Base-by-base conservation (phyloP, 2,888 invertebrate species). In the Ganaspis brasiliensis region DNA sequence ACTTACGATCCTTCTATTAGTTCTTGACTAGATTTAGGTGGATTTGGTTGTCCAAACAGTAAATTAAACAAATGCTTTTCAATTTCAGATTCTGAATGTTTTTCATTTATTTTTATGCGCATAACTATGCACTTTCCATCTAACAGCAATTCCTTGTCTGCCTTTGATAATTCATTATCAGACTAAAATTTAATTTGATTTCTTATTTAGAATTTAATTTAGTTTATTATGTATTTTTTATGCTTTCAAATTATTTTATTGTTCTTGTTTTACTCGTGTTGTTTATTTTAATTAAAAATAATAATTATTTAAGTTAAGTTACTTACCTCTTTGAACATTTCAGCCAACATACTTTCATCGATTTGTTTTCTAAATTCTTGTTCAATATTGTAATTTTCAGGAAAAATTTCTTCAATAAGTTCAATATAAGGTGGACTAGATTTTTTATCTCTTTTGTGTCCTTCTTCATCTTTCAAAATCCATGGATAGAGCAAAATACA, bases 401-500 rank as follows among this genome's bases (percentile, higher is more conserved):
- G 78, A 35, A 91, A 75, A 63, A 91, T 78, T 74, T 89, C 88
- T 78, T 91, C 90, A 26, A 88, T 61, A 37, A 91, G 84, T 59
- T 91, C 91, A 5, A 83, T 73, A 59, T 91, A 91, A 1, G 89
- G 86, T 19, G 89, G 89, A 79, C 90, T 88, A 1, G 83, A 82
- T 63, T 85, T 88, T 78, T 91, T 91, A 37, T 91, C 90, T 63
- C 90, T 84, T 78, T 85, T 87, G 59, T 88, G 90, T 10, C 90
- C 89, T 40, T 91, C 91, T 72, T 90, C 91, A 63, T 91, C 91
- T 70, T 86, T 89, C 37, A 91, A 91, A 45, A 89, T 74, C 91
- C 91, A 91, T 0, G 91, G 91, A 76, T 89, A 91, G 0, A 91
- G 76, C 37, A 91, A 74, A 10, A 91, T 78, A 63, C 87, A 86